Base-by-base conservation (phyloP, 2,888 invertebrate species). In the Deroplatys truncata region DNA sequence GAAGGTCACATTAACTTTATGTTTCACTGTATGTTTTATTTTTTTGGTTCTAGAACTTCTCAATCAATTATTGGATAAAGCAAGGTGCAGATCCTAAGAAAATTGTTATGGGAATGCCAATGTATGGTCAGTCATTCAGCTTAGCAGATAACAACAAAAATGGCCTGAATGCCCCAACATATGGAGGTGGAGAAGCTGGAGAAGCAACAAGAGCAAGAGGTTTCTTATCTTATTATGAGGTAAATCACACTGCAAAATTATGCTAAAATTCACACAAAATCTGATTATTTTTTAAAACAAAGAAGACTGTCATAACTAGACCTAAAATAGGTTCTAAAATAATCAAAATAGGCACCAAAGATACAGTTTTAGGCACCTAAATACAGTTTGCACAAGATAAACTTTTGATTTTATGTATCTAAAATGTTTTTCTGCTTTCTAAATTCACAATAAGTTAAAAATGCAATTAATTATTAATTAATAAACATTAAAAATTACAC, bases 121-220 rank as follows among this genome's bases (percentile, higher is more conserved):
- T 98, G 94, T 98, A 98, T 92, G 98, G 98, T 0, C 98, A 98
- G 92, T 97, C 98, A 0, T 98, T 98, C 93, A 96, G 97, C 0
- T 93, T 98, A 89, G 96, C 96, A 28, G 96, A 97, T 91, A 94
- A 94, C 56, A 94, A 93, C 72, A 94, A 94, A 15, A 95, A 96
- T 85, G 96, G 96, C 1, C 93, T 98, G 7, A 97, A 98, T 92
- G 96, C 96, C 0, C 95, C 96, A 0, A 96, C 98, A 0, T 97
- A 97, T 92, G 98, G 98, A 0, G 97, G 98, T 1, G 98, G 98
- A 0, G 97, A 98, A 93, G 98, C 98, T 1, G 98, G 98, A 0
- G 98, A 97, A 92, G 97, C 96, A 88, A 98, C 98, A 0, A 95
- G 98, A 92, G 98, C 98, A 4, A 95, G 98, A 93, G 98, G 98